Evolutionary conservation across 1,140 invertebrate genomes (phyloP), one percentile per base, ranked within the genome.

Genomic region (Mizuhopecten yessoensis): DNA sequence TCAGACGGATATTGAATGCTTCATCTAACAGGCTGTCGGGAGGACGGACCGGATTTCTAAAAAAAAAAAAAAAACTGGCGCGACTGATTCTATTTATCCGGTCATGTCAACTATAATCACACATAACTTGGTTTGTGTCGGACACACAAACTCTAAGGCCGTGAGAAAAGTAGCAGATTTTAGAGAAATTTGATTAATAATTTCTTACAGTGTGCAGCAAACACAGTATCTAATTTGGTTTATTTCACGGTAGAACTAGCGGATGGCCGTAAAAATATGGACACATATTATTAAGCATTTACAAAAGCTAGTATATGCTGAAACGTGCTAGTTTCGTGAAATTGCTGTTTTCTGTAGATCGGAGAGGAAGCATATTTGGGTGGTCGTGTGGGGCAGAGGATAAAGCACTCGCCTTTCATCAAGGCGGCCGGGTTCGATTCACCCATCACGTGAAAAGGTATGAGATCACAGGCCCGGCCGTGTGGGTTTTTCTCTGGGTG

Each of bases 1-100:
- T n/a, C 57, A 75, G 57, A 75, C 57, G 57, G 57, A 75, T 75
- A 75, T 75, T 75, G 57, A 75, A n/a, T n/a, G n/a, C 57, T n/a
- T 75, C n/a, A 9, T 75, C 23, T 75, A 75, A 75, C 57, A 75
- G 11, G 1, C 1, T 29, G 57, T 75, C 23, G 23, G 57, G 3
- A 75, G 57, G 57, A 9, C n/a, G 57, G n/a, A 75, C 45, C 57
- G 57, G 57, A 75, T n/a, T n/a, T 11, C 1, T 75, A 57, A 57
- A 57, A 57, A 17, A 57, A 57, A 57, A 17, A 57, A 7, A 57
- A 20, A 7, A 7, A 29, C 57, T 75, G 57, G 15, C 57, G 57
- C 57, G 57, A 75, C 57, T 75, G n/a, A 75, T 75, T n/a, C 23
- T 29, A n/a, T 75, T 75, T 75, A 17, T 1, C 57, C 5, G n/a